A percentile compares a stretch with the other conserved stretches of the same genome.
Evolutionary conservation across 2,113 vertebrate species (phyloP).

Genomic region (Aphelocoma coerulescens): DNA sequence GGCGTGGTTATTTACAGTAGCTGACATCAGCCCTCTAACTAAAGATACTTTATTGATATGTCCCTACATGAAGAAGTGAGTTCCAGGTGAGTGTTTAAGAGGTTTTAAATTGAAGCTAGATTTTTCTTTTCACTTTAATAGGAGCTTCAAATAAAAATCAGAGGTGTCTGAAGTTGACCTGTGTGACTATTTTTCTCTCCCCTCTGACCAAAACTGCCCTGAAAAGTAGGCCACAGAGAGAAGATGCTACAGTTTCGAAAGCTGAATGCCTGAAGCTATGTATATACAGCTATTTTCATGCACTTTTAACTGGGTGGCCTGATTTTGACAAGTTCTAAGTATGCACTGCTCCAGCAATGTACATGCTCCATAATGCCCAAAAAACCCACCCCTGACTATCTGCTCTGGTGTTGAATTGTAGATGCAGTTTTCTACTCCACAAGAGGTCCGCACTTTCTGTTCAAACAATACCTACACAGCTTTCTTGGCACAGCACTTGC

Average conservation of each 20-base stretch:
- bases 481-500: background rate
- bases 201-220: background rate
- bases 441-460: background rate
- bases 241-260: background rate
- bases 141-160: background rate
- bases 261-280: background rate
- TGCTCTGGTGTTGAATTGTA: background rate
- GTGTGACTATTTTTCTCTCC: background rate
- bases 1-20: background rate
- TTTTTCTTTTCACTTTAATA: background rate
- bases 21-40: background rate
- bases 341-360: background rate
- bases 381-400: background rate
- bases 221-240: background rate
- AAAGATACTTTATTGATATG: background rate
- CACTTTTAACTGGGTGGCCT: conserved; percentile 41
- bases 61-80: background rate
- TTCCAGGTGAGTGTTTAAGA: background rate
- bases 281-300: conserved; percentile 31
- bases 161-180: background rate
- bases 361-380: background rate
- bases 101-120: background rate
- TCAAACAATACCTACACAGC: background rate
- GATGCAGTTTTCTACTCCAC: background rate
- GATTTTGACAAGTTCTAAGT: background rate